These are phyloP conservation scores for Nesogale talazaci DNA, from an alignment of 2,113 vertebrate species.

Conservation along the genomic window DNA sequence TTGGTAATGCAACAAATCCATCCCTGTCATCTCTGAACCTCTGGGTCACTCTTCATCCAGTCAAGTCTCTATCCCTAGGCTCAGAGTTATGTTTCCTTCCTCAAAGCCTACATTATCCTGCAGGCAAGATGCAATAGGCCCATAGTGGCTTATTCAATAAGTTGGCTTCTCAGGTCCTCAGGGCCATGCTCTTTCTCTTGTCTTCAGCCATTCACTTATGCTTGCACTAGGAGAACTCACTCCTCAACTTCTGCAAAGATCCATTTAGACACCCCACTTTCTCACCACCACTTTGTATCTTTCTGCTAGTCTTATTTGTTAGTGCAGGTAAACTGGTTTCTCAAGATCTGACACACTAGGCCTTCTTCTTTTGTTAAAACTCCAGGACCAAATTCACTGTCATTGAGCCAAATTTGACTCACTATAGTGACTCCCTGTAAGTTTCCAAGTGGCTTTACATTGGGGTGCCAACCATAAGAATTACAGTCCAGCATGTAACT, in stretches of 20 bases:
- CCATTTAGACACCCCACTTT: background rate
- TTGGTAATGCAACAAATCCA: conserved; percentile 23
- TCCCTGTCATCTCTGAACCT: background rate
- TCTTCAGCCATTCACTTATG: background rate
- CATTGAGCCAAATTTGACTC: background rate
- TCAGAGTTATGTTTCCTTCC: background rate
- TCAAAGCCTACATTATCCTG: background rate
- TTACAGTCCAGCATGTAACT: too few species aligned
- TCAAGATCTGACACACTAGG: background rate
- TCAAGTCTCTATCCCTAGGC: background rate
- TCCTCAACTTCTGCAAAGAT: background rate
- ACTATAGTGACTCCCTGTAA: background rate
- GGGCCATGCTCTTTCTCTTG: background rate
- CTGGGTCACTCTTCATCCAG: conserved; percentile 10
- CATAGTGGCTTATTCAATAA: background rate
- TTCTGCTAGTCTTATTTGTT: background rate
- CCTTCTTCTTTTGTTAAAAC: background rate
- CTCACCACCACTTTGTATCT: background rate
- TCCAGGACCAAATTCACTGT: background rate
- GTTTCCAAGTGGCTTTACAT: too few species aligned
- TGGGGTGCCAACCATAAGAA: too few species aligned
- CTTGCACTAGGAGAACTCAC: background rate
- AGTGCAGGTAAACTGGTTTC: background rate
- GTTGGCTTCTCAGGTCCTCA: background rate
- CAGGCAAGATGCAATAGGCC: background rate